Conservation (phyloP, 2,888 invertebrate species). For the Aleiodes leptofemur region DNA sequence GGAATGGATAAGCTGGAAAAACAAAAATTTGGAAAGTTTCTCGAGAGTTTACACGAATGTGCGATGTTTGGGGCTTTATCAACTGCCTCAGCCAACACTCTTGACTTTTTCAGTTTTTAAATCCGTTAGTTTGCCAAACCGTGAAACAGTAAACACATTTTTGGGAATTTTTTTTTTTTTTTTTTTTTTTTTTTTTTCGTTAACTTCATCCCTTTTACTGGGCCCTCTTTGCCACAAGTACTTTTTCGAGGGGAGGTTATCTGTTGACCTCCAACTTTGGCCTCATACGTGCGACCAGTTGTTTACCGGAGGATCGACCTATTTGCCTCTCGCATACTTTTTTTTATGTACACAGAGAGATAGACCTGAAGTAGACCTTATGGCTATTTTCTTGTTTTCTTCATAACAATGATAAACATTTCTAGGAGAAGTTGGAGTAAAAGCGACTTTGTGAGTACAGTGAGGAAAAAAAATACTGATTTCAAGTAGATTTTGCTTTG, state of each 20-base stretch:
- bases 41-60: slow-evolving; percentile 58
- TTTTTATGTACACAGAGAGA: slow-evolving; percentile 39
- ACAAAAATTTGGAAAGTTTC: background rate
- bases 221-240: background rate
- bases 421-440: background rate
- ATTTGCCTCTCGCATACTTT: slow-evolving; percentile 56
- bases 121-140: slow-evolving; percentile 60
- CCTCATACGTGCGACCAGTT: slow-evolving; percentile 59
- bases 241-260: background rate
- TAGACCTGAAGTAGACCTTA: slow-evolving; percentile 27
- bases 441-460: no score
- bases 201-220: background rate
- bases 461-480: no score
- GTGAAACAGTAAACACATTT: slow-evolving; percentile 50
- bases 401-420: slow-evolving; percentile 35
- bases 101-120: slow-evolving; percentile 63
- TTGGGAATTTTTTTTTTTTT: slow-evolving; percentile 10
- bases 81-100: slow-evolving; percentile 59
- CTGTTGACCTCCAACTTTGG: slow-evolving; percentile 29
- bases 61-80: slow-evolving; percentile 66
- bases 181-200: background rate
- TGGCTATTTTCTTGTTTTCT: slow-evolving; percentile 18
- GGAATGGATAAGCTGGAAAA: slow-evolving; percentile 1
- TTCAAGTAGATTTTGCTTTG: no score
- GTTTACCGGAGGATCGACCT: slow-evolving; percentile 63